phyloP scores from a whole-genome alignment of 2,888 invertebrate genomes.

The Brachynemurus nebulosus region DNA sequence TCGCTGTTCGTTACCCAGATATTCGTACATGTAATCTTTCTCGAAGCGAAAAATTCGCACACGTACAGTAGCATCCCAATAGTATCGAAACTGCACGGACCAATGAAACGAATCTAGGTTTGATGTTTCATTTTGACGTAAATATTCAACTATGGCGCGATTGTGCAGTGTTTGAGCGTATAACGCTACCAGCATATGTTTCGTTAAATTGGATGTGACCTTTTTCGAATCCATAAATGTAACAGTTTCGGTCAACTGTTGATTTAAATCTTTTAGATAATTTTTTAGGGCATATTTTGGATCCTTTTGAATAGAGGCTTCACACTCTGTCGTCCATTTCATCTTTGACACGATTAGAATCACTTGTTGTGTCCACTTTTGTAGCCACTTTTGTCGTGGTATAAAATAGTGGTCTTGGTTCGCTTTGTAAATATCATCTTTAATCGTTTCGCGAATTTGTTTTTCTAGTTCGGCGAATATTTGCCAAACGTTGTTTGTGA shows the following conservation, averaged over 20 bases:
- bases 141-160: constrained; percentile 50
- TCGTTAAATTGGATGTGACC: constrained; percentile 51
- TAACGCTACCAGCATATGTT: constrained; percentile 53
- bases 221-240: constrained; percentile 55
- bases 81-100: constrained; percentile 70
- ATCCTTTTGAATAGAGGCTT: constrained; percentile 46
- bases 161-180: constrained; percentile 39
- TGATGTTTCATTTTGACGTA: constrained; percentile 49
- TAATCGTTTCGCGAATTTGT: constrained; percentile 61
- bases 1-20: constrained; percentile 65
- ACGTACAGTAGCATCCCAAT: constrained; percentile 50
- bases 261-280: constrained; percentile 39
- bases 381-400: constrained; percentile 53
- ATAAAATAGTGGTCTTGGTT: constrained; percentile 46
- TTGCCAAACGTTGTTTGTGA: constrained; percentile 70
- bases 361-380: constrained; percentile 70
- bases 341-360: constrained; percentile 66
- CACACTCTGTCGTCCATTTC: constrained; percentile 71
- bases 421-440: constrained; percentile 51
- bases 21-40: constrained; percentile 70
- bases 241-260: constrained; percentile 60
- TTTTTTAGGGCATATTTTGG: constrained; percentile 39
- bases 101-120: constrained; percentile 70
- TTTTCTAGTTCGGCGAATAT: constrained; percentile 77
- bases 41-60: constrained; percentile 69